Base-by-base conservation (phyloP, 2,113 vertebrate genomes). In the Cettia cetti region DNA sequence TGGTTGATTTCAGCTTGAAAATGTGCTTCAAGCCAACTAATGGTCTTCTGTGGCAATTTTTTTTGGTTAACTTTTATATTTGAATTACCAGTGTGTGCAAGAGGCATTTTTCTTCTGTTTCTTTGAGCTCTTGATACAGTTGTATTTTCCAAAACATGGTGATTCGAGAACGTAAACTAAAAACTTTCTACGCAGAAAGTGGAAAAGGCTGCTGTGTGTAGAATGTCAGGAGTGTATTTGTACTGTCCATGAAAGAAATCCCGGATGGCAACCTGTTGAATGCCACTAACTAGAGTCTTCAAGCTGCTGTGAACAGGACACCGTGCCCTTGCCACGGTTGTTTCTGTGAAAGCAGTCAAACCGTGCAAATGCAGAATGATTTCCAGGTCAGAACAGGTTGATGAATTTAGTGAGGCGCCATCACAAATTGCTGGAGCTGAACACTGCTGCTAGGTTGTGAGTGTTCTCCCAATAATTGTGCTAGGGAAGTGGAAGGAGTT, bases 381-480 rank as follows among this genome's bases (percentile, higher is more conserved):
- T 93, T 92, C 80, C 56, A 83, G 71, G 82, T 90, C 69, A 63
- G 90, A 86, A 77, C 64, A 75, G 42, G 60, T 20, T 93, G 92
- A 81, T 89, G 45, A 35, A 45, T 86, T 90, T 74, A 50, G 56
- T 59, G 56, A 92, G 91, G 47, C 1, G 1, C 50, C 52, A 54
- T 70, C 39, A 10, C 18, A 70, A 27, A 22, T 50, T 92, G 86
- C 76, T 89, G 68, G 80, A 92, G 94, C 88, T 54, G 39, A 92
- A 54, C 9, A 0, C 26, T 54, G 71, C 59, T 79, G 31, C 40
- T 39, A 1, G 45, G 18, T 26, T 76, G 10, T 45, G 75, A 77
- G 59, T 33, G 35, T 80, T 90, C 54, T 86, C 57, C 31, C 15
- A 3, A 31, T 83, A 50, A 50, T 42, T 88, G 54, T 69, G 31